Evolutionary conservation across 2,113 vertebrate species (phyloP).

Genomic region (Harpagus bidentatus): DNA sequence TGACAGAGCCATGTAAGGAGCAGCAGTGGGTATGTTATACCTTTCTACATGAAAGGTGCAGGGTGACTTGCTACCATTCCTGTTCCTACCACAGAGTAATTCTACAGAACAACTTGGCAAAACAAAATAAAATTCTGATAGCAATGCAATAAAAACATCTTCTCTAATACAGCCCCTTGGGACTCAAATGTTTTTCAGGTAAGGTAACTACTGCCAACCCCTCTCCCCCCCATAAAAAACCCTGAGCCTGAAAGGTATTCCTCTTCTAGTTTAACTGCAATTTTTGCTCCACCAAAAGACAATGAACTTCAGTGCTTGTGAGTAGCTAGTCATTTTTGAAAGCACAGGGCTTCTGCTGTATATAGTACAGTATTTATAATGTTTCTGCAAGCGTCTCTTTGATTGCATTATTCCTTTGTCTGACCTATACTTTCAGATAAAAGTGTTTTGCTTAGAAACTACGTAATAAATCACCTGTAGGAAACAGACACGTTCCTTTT

Average conservation of each 20-base stretch:
- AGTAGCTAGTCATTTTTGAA: slow-evolving; percentile 57
- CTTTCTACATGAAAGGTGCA: background rate
- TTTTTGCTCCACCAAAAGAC: slow-evolving; percentile 25
- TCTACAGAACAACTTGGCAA: background rate
- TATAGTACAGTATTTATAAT: slow-evolving; percentile 60
- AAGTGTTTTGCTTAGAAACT: slow-evolving; percentile 68
- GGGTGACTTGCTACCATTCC: background rate
- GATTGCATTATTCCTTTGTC: slow-evolving; percentile 63
- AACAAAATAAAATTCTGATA: background rate
- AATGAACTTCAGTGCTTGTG: slow-evolving; percentile 1
- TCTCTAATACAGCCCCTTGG: background rate
- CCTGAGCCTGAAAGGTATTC: background rate
- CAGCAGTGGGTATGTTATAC: background rate
- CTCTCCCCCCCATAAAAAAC: too few relatives aligned
- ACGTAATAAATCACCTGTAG: slow-evolving; percentile 62
- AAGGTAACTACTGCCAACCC: background rate
- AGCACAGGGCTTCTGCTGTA: slow-evolving; percentile 14
- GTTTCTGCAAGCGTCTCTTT: slow-evolving; percentile 59
- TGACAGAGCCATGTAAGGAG: background rate
- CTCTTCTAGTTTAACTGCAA: background rate
- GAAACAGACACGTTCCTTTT: slow-evolving; percentile 48
- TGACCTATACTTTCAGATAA: slow-evolving; percentile 69
- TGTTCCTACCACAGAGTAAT: background rate
- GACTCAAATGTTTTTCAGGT: background rate
- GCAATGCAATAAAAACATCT: background rate